These are phyloP conservation scores for Teleopsis dalmanni DNA, from an alignment of 1,140 invertebrate genomes.

Conservation along the genomic window DNA sequence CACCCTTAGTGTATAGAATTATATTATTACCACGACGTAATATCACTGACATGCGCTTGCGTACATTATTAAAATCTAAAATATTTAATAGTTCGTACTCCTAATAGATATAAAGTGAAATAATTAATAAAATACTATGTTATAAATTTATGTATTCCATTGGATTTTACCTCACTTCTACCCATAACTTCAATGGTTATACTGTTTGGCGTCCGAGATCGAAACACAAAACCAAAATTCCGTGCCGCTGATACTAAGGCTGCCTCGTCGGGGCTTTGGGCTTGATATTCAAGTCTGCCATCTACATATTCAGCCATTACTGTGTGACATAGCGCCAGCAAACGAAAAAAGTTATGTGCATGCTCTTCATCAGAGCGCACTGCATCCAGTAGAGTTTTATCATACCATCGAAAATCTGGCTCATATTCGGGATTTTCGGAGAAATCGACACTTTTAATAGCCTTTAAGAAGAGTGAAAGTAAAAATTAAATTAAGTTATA, in stretches of 20 bases:
- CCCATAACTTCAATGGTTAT: slow-evolving; percentile 89
- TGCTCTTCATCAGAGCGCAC: slow-evolving; percentile 65
- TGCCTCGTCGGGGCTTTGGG: slow-evolving; percentile 96
- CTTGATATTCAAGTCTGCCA: slow-evolving; percentile 59
- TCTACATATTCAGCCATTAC: slow-evolving; percentile 94
- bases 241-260: slow-evolving; percentile 94
- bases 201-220: slow-evolving; percentile 83
- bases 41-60: slow-evolving; percentile 99
- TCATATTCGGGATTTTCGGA: slow-evolving; percentile 90
- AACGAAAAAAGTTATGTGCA: slow-evolving; percentile 78
- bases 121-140: neutral
- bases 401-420: slow-evolving; percentile 89
- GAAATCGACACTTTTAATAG: slow-evolving; percentile 76
- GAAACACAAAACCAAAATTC: slow-evolving; percentile 98
- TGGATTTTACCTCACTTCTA: slow-evolving; percentile 58
- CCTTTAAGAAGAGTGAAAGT: slow-evolving; percentile 48
- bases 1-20: slow-evolving; percentile 93
- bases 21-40: slow-evolving; percentile 79
- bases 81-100: slow-evolving; percentile 91
- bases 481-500: no score
- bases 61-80: slow-evolving; percentile 97
- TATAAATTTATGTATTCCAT: no score
- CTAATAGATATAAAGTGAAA: slow-evolving; percentile 21
- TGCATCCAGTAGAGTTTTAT: slow-evolving; percentile 76
- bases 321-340: slow-evolving; percentile 89